Conservation (phyloP, 23 tunicate species). For the Trididemnum nubilum region DNA sequence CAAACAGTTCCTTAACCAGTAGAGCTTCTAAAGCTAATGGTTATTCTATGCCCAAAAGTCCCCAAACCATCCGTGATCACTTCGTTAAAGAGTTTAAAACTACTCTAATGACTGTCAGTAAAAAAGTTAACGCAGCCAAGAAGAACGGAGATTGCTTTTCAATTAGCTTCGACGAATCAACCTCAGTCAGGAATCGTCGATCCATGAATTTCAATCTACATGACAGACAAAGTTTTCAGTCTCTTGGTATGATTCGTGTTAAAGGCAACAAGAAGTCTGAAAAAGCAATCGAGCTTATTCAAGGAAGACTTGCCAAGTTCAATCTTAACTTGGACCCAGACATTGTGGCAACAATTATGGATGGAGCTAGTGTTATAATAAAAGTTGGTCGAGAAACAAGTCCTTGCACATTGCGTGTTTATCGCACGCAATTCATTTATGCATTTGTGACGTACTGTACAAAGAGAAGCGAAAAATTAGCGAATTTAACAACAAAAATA, state of each 20-base stretch:
- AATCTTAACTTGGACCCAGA: not conserved
- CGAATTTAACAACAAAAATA: too few relatives aligned
- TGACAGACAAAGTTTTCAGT: too few relatives aligned
- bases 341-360: slow-evolving; percentile 7
- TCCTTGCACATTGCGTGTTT: slow-evolving; percentile 10
- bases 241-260: too few relatives aligned
- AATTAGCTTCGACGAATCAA: too few relatives aligned
- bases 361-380: slow-evolving; percentile 13
- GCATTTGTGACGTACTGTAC: slow-evolving; percentile 15
- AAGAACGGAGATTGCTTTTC: too few relatives aligned
- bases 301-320: slow-evolving; percentile 1
- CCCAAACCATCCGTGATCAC: too few relatives aligned
- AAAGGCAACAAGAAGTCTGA: not conserved
- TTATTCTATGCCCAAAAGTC: too few relatives aligned
- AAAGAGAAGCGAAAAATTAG: too few relatives aligned
- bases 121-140: not conserved
- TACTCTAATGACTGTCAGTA: not conserved
- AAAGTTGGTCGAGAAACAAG: not conserved
- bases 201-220: too few relatives aligned
- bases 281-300: slow-evolving; percentile 7
- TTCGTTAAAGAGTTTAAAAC: not conserved
- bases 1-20: not conserved
- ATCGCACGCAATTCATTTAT: slow-evolving; percentile 17
- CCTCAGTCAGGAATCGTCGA: too few relatives aligned
- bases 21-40: slow-evolving; percentile 19